Base-by-base conservation (phyloP, 2,113 vertebrate species). In the Equus przewalskii region DNA sequence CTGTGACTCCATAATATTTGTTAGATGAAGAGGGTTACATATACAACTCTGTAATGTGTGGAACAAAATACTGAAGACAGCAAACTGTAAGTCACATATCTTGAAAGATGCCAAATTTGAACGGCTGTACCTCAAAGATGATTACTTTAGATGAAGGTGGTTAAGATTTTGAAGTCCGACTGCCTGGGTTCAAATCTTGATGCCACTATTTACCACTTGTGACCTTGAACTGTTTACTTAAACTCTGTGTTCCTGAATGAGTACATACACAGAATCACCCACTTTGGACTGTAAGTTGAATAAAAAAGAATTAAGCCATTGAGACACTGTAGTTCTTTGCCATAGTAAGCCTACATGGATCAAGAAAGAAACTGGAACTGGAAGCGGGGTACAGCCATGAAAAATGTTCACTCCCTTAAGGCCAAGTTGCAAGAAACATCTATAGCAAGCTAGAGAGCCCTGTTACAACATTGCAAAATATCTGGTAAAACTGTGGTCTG, bases 61-160 rank as follows among this genome's bases (percentile, higher is more conserved):
- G 24, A 87, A 94, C 33, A 84, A 94, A 81, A 44, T 33, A 1
- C 56, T 33, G 6, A 79, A 70, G 54, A 91, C 9, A n/a, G 33
- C 3, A 65, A 91, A 36, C 14, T 28, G 1, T 49, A 91, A 95
- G 58, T 9, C 16, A 82, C 62, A 18, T 33, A 91, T 28, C 10
- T 75, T 80, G 36, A 91, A 95, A 95, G 70, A 93, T 33, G 12
- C 30, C 58, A 58, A 28, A 69, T 75, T 54, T 87, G 30, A 75
- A 83, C 62, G 80, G 36, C 14, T 69, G 1, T 85, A 73, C 79
- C 49, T 90, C 51, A 58, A 36, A 80, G 46, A 16, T 54, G 19
- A 67, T 75, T 70, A 69, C 7, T 51, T 72, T 46, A 79, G 21
- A 78, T 46, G 58, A 89, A 41, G 81, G 36, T 22, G 12, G 22